Evolutionary conservation across 2,888 invertebrate genomes (phyloP), one percentile per base, ranked within the genome.

Genomic region (Campaea margaritaria): DNA sequence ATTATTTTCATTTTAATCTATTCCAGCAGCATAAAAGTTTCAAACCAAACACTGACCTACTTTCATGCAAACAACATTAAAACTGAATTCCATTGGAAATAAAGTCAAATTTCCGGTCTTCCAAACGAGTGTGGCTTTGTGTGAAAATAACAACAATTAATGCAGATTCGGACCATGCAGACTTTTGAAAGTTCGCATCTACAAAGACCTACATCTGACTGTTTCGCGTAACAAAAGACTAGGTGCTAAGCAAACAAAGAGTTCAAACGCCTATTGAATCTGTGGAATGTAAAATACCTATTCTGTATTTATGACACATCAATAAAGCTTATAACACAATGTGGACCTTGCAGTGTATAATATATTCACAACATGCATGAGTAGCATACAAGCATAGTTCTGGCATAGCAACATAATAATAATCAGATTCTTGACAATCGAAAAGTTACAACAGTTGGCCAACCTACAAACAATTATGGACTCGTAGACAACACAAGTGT

Each of bases 141-240:
- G 56, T 45, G 48, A 43, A 51, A 61, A 49, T 27, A 36, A 34
- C 43, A 58, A 59, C 58, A 65, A 64, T 62, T 50, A 48, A 53
- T 54, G 21, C 38, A 58, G 52, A 50, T 58, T 48, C 45, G 55
- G 51, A 59, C 62, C 62, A 38, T 38, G 49, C 41, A 41, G 34
- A 36, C 31, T 49, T 14, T n/a, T 13, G 34, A 51, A 58, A 53
- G 45, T 59, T 55, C 31, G 14, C 16, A 52, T 45, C 45, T 53
- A 52, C 13, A 27, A 45, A 42, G 39, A 51, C 51, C 55, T 12
- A 56, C 46, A 38, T 56, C 38, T n/a, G 11, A 36, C 7, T 9
- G 13, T 38, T 11, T 46, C 8, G 14, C 16, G 3, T 27, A 48
- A 61, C 60, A 55, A 61, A 56, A 55, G 38, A 54, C 54, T 31